Percentiles rank a stretch among this genome's conserved stretches.
These are phyloP conservation scores for Lucilia sericata DNA, from an alignment of 1,140 invertebrate genomes.

Conservation along the genomic window DNA sequence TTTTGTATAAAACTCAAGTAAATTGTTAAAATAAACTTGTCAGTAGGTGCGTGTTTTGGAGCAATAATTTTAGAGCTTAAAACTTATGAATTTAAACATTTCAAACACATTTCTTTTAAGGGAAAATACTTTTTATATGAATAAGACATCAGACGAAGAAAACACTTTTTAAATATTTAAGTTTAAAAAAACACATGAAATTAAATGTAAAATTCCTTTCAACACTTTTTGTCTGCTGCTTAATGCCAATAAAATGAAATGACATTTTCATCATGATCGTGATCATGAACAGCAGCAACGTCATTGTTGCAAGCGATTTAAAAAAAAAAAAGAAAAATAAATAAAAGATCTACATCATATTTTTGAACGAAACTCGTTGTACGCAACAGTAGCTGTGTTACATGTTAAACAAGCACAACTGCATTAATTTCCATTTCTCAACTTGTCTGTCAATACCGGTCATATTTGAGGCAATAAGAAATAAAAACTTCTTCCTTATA, in stretches of 20 bases:
- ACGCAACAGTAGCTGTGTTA: not conserved
- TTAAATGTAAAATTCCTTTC: not conserved
- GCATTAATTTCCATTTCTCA: not conserved
- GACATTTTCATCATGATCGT: not conserved
- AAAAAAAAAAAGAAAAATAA: slow-evolving; percentile 1
- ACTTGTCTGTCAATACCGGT: not conserved
- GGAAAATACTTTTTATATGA: not conserved
- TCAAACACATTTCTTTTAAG: not conserved
- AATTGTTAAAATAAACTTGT: not conserved
- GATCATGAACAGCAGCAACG: not conserved
- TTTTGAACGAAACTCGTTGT: not conserved
- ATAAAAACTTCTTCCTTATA: too few relatives aligned
- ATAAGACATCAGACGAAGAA: not conserved
- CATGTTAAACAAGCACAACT: not conserved
- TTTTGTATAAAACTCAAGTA: too few relatives aligned
- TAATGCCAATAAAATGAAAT: not conserved
- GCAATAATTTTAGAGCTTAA: not conserved
- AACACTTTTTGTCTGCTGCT: not conserved
- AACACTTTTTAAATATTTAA: too few relatives aligned
- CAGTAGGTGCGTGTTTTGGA: not conserved
- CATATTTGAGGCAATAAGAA: too few relatives aligned
- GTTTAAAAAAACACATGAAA: not conserved
- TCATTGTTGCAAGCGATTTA: not conserved
- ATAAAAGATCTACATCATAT: not conserved
- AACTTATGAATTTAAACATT: not conserved